Percentiles rank a stretch among this genome's conserved stretches.
phyloP scores from a whole-genome alignment of 2,113 vertebrate species.

The Phyllostomus hastatus region DNA sequence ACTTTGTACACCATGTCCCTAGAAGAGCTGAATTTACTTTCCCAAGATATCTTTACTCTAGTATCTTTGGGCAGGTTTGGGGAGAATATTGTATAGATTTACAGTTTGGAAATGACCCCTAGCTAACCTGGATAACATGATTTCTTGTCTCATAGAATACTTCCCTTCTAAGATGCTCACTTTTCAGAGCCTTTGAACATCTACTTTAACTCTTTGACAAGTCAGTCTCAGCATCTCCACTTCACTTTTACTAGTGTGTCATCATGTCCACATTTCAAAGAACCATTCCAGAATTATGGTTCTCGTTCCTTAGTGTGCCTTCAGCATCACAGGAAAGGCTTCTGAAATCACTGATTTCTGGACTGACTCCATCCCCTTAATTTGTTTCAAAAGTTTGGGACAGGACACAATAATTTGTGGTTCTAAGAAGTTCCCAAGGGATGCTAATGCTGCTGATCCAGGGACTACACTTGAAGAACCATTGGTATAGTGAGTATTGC shows the following conservation, averaged over 20 bases:
- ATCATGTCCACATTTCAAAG: not conserved
- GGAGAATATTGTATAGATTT: not conserved
- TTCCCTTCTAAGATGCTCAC: not conserved
- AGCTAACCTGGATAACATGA: not conserved
- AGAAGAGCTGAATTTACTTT: not conserved
- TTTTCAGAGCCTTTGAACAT: not conserved
- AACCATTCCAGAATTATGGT: not conserved
- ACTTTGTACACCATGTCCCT: not conserved
- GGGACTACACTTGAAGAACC: not conserved
- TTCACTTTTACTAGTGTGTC: not conserved
- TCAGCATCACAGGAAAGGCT: not conserved
- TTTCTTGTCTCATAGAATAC: not conserved
- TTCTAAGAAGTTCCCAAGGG: not conserved
- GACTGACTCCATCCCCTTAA: rapidly evolving
- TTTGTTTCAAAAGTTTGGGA: not conserved
- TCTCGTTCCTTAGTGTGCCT: not conserved
- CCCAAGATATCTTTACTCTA: not conserved
- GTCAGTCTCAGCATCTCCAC: not conserved
- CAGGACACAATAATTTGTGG: not conserved
- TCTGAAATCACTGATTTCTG: not conserved
- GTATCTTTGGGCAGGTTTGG: not conserved
- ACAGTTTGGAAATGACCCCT: not conserved
- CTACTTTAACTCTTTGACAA: not conserved
- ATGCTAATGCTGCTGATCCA: not conserved
- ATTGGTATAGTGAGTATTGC: not conserved